These are phyloP conservation scores for Charadrius vociferus DNA, from an alignment of 2,113 vertebrate species.

Conservation along the genomic window DNA sequence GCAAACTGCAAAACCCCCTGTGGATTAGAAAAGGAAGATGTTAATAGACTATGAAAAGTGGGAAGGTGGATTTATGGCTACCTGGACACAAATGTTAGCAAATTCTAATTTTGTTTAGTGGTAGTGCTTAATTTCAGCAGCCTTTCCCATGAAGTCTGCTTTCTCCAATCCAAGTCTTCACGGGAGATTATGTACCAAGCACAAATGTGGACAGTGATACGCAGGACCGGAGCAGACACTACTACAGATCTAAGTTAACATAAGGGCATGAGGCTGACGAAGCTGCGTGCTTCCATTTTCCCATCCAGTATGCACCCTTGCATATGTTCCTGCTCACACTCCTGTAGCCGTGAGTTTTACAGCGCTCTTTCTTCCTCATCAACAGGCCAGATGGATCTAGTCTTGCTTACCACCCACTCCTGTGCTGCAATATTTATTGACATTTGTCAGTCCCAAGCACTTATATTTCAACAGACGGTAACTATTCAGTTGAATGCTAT, in stretches of 20 bases:
- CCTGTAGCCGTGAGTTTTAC: neutral
- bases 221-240: neutral
- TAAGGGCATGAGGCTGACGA: neutral
- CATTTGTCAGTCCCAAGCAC: neutral
- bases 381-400: constrained; percentile 31
- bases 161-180: neutral
- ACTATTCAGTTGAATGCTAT: neutral
- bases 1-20: neutral
- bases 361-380: neutral
- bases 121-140: neutral
- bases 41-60: neutral
- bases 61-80: neutral
- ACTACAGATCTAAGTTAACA: neutral
- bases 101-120: neutral
- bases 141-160: neutral
- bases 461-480: neutral
- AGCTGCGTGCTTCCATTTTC: neutral
- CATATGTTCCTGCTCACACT: neutral
- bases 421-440: neutral
- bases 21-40: neutral
- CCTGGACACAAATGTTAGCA: neutral
- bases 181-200: fast-evolving
- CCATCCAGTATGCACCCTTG: neutral
- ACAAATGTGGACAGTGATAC: fast-evolving
- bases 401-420: constrained; percentile 1